These are phyloP conservation scores for Chydorus sphaericus DNA, from an alignment of 2,888 invertebrate species.

Conservation along the genomic window DNA sequence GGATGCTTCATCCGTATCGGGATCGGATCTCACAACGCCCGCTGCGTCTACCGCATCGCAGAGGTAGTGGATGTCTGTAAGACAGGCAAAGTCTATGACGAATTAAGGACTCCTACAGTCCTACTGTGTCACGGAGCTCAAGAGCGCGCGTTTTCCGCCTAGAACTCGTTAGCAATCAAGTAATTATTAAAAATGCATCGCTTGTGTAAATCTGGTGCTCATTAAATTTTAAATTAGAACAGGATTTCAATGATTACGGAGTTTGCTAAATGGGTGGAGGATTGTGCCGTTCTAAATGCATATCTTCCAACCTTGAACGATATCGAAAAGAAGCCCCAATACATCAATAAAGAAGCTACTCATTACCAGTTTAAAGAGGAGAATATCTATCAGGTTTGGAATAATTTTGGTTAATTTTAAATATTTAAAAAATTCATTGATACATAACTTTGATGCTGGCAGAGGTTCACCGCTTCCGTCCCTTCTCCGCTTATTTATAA, in stretches of 20 bases:
- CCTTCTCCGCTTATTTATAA: too few relatives aligned
- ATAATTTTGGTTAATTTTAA: too few relatives aligned
- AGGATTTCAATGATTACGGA: too few relatives aligned
- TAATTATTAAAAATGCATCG: slow-evolving; percentile 17
- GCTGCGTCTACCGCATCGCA: slow-evolving; percentile 69
- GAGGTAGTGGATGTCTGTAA: slow-evolving; percentile 53
- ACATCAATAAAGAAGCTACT: slow-evolving; percentile 76
- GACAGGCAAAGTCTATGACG: slow-evolving; percentile 55
- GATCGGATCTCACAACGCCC: slow-evolving; percentile 75
- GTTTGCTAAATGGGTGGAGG: slow-evolving; percentile 82
- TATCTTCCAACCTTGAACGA: slow-evolving; percentile 67
- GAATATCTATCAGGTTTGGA: slow-evolving; percentile 87
- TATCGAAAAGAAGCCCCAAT: slow-evolving; percentile 64
- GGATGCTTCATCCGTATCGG: slow-evolving; percentile 94
- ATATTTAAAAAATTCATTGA: too few relatives aligned
- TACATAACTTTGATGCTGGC: too few relatives aligned
- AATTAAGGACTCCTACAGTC: slow-evolving; percentile 75
- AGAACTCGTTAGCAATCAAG: slow-evolving; percentile 90
- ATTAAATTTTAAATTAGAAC: neutral
- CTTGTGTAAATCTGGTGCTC: too few relatives aligned
- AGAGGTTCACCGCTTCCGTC: too few relatives aligned
- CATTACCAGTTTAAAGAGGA: slow-evolving; percentile 90
- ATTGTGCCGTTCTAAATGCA: slow-evolving; percentile 46
- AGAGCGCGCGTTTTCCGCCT: slow-evolving; percentile 80
- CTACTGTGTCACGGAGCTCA: slow-evolving; percentile 58